Evolutionary conservation across 2,113 vertebrate species (phyloP).

Genomic region (Podarcis raffonei): DNA sequence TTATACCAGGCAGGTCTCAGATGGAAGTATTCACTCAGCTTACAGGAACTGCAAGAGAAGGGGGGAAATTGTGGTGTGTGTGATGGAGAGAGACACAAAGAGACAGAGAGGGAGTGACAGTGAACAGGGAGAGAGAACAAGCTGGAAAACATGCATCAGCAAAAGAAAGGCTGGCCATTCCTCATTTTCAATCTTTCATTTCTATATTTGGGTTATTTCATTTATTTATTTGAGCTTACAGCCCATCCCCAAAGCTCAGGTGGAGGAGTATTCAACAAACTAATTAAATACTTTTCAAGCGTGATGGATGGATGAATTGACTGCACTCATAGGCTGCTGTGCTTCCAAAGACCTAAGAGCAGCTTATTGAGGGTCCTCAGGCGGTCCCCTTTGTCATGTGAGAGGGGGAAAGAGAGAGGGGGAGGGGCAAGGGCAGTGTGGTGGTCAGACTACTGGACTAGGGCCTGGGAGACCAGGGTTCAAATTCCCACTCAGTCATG

Average conservation of each 20-base stretch:
- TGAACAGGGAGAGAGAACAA: too few species aligned
- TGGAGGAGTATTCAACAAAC: not conserved
- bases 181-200: not conserved
- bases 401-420: too few species aligned
- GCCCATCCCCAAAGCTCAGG: not conserved
- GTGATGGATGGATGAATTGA: too few species aligned
- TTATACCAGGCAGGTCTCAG: constrained; percentile 53
- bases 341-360: not conserved
- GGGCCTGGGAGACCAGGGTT: too few species aligned
- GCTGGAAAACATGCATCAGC: too few species aligned
- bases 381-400: not conserved
- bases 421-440: too few species aligned
- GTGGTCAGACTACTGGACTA: too few species aligned
- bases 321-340: too few species aligned
- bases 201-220: not conserved
- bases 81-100: not conserved
- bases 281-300: not conserved
- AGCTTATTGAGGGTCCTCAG: not conserved
- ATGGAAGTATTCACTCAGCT: constrained; percentile 63
- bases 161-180: not conserved
- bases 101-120: not conserved
- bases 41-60: constrained; percentile 37
- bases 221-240: not conserved
- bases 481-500: too few species aligned
- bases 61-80: too few species aligned